phyloP scores from a whole-genome alignment of 2,797 vertebrate genomes.

The Xiphorhynchus erythropygius region DNA sequence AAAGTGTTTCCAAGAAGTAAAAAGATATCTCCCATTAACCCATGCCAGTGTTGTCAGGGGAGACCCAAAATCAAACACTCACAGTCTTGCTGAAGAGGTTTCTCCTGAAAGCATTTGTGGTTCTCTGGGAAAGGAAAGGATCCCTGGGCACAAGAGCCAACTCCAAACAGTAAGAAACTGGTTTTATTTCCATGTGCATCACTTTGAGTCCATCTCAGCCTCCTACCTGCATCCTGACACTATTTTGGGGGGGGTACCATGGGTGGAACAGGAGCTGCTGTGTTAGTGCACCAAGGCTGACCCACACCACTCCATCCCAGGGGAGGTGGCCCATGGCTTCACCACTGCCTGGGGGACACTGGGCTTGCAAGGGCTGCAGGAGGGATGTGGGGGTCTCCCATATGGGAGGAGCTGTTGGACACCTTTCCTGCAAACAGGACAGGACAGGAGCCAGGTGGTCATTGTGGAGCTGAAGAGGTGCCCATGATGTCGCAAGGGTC shows the following conservation, averaged over 20 bases:
- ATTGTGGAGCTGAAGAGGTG: neutral
- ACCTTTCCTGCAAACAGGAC: neutral
- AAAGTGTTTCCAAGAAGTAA: slow-evolving; percentile 23
- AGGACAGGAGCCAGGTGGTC: rapidly evolving
- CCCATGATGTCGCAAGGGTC: neutral
- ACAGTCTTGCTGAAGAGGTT: neutral
- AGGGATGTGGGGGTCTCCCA: neutral
- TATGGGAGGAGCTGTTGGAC: neutral
- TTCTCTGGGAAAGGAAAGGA: neutral
- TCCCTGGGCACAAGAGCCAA: neutral
- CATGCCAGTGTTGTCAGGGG: neutral
- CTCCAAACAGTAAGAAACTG: neutral
- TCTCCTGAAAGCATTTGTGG: rapidly evolving
- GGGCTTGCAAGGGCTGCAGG: neutral
- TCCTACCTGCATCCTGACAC: neutral
- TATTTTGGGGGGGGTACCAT: neutral
- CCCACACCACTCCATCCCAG: rapidly evolving
- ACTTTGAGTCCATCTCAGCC: neutral
- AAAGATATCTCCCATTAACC: neutral
- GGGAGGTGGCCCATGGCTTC: neutral
- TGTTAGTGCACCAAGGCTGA: neutral
- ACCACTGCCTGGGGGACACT: neutral
- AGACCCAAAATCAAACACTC: neutral
- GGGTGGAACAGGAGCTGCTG: neutral
- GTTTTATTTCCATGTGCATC: neutral